phyloP scores from a whole-genome alignment of 1,140 invertebrate species.

The Tribolium madens region DNA sequence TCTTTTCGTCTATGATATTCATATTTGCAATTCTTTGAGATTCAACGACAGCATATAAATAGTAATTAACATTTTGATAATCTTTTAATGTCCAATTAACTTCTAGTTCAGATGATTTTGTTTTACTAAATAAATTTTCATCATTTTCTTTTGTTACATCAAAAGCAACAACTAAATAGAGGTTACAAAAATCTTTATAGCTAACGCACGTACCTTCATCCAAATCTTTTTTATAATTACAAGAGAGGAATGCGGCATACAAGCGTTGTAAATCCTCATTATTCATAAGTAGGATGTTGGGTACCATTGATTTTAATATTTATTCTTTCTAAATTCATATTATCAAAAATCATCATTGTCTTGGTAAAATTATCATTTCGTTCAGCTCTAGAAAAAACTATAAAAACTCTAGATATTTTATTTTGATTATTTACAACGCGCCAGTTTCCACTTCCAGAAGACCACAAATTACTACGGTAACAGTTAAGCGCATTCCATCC shows the following conservation, averaged over 20 bases:
- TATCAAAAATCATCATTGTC: conserved; percentile 30
- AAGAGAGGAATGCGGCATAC: conserved; percentile 31
- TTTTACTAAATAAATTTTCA: conserved; percentile 46
- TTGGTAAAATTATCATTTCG: conserved; percentile 45
- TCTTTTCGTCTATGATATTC: conserved; percentile 40
- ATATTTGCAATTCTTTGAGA: conserved; percentile 43
- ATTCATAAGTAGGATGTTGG: conserved; percentile 23
- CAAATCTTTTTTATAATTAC: conserved; percentile 46
- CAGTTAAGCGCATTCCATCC: conserved; percentile 12
- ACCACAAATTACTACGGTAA: conserved; percentile 14
- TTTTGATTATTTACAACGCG: conserved; percentile 42
- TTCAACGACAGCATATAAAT: conserved; percentile 26
- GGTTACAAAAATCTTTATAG: conserved; percentile 44
- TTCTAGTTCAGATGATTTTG: conserved; percentile 41
- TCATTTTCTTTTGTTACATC: conserved; percentile 47
- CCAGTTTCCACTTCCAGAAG: conserved; percentile 38
- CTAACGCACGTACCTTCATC: conserved; percentile 45
- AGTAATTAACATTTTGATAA: conserved; percentile 28
- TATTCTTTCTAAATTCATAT: conserved; percentile 42
- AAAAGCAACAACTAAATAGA: conserved; percentile 38
- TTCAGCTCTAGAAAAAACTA: conserved; percentile 30
- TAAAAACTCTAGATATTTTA: conserved; percentile 39
- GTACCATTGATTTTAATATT: conserved; percentile 35
- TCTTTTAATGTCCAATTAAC: conserved; percentile 46
- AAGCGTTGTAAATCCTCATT: conserved; percentile 38